These are phyloP conservation scores for Anguilla obscura DNA, from an alignment of 2,797 vertebrate genomes.

Conservation along the genomic window DNA sequence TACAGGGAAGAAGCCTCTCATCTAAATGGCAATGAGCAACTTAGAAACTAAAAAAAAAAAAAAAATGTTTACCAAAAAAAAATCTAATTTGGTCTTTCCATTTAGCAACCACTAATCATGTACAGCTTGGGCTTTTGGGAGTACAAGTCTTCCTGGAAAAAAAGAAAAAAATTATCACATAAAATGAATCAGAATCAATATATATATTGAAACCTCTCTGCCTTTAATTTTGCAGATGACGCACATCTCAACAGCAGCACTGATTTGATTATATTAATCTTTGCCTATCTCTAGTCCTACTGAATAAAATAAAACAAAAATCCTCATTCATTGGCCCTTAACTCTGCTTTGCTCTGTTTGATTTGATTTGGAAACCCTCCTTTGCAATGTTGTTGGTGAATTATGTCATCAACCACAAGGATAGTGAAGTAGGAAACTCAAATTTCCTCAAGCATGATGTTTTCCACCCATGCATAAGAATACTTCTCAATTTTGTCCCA, in stretches of 20 bases:
- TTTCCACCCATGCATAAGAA: conserved; percentile 45
- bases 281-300: too few species aligned
- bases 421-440: conserved; percentile 25
- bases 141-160: not conserved
- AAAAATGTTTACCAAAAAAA: not conserved
- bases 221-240: not conserved
- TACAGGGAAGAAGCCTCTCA: not conserved
- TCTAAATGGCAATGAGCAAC: not conserved
- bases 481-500: conserved; percentile 41
- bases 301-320: not conserved
- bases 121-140: not conserved
- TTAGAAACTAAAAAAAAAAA: not conserved
- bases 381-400: not conserved
- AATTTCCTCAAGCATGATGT: conserved; percentile 54
- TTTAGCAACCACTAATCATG: not conserved
- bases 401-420: not conserved
- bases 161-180: not conserved
- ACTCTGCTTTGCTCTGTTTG: not conserved
- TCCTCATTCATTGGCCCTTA: not conserved
- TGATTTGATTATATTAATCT: not conserved
- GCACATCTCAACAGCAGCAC: not conserved
- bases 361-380: not conserved
- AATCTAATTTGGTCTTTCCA: not conserved
- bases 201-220: not conserved
- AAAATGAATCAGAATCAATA: not conserved